Conservation (phyloP, 2,888 invertebrate genomes). For the Ariolimax columbianus region DNA sequence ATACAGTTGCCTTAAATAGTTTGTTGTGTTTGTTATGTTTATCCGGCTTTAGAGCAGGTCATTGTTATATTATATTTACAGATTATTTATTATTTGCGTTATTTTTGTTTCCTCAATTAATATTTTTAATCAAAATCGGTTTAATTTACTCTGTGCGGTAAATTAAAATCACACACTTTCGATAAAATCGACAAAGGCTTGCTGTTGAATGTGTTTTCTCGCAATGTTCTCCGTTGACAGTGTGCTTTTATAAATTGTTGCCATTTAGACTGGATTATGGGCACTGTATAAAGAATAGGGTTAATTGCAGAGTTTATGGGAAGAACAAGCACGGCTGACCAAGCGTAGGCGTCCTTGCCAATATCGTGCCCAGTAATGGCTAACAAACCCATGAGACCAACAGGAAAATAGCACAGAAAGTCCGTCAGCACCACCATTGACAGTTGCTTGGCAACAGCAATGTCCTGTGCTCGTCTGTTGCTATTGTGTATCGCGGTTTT, state of each 20-base stretch:
- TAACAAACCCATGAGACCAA: slow-evolving; percentile 49
- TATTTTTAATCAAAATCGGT: too few relatives aligned
- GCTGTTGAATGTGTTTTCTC: neutral
- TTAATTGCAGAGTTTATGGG: slow-evolving; percentile 32
- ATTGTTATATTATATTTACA: too few relatives aligned
- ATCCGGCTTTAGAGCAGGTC: too few relatives aligned
- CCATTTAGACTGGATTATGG: slow-evolving; percentile 4
- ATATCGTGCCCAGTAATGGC: slow-evolving; percentile 21
- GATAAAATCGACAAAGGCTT: neutral
- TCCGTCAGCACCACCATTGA: slow-evolving; percentile 69
- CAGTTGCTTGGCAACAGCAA: slow-evolving; percentile 69
- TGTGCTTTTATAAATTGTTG: neutral
- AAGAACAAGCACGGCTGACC: slow-evolving; percentile 38
- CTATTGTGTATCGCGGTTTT: slow-evolving; percentile 5
- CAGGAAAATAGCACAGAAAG: slow-evolving; percentile 72
- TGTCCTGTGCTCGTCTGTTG: slow-evolving; percentile 57
- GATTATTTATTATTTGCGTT: too few relatives aligned
- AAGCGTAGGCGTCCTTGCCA: slow-evolving; percentile 19
- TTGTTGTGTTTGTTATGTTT: too few relatives aligned
- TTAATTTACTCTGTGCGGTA: neutral
- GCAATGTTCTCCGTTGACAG: neutral
- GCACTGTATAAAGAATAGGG: slow-evolving; percentile 12
- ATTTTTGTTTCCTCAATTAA: too few relatives aligned
- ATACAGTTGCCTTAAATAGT: too few relatives aligned
- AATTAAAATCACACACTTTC: neutral